A percentile compares a stretch with the other conserved stretches of the same genome.
These are phyloP conservation scores for Dicycla oo DNA, from an alignment of 2,888 invertebrate genomes.

Conservation along the genomic window DNA sequence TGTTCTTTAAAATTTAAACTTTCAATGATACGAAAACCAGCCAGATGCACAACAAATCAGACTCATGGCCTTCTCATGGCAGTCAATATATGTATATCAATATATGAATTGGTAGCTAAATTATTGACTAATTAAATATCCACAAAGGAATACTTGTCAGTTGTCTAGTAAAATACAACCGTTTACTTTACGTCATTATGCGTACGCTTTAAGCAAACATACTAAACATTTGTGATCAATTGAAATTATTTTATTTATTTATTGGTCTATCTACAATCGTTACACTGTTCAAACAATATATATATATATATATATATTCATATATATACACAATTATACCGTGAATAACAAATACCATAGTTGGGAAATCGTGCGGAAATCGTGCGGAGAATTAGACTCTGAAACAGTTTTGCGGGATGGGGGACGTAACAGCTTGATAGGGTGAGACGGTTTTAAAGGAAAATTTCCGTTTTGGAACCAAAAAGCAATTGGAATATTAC, in stretches of 20 bases:
- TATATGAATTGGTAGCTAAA: slow-evolving; percentile 17
- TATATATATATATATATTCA: no score
- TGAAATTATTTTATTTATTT: slow-evolving; percentile 13
- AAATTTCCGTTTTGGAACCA: slow-evolving; percentile 34
- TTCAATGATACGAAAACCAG: no score
- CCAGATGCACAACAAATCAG: background rate
- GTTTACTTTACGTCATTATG: slow-evolving; percentile 9
- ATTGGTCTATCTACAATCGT: no score
- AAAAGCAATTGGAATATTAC: slow-evolving; percentile 25
- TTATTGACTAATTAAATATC: slow-evolving; percentile 19
- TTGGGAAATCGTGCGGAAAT: no score
- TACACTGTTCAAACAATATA: no score
- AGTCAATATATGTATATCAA: background rate
- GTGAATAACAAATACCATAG: no score
- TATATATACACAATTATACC: no score
- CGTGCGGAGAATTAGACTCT: no score
- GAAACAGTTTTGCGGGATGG: no score
- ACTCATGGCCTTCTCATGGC: background rate
- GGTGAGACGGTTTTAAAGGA: no score
- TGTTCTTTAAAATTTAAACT: no score
- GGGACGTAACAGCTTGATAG: no score
- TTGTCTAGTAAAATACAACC: slow-evolving; percentile 14
- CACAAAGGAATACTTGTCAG: slow-evolving; percentile 15
- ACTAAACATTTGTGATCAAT: background rate
- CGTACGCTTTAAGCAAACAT: background rate